These are phyloP conservation scores for Hirundichthys speculiger DNA, from an alignment of 2,113 vertebrate genomes.

Conservation along the genomic window DNA sequence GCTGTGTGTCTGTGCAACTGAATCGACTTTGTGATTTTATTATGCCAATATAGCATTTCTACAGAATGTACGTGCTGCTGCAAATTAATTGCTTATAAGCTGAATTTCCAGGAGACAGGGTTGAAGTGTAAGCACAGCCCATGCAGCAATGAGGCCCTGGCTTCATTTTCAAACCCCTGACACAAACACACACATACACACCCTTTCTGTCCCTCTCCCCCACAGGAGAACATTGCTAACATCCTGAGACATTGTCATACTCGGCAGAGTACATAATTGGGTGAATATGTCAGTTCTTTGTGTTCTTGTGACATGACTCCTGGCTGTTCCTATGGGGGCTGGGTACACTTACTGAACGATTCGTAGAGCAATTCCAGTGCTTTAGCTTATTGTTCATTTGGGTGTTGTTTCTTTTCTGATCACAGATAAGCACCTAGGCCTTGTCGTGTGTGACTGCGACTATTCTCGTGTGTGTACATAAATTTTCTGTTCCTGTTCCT, in stretches of 20 bases:
- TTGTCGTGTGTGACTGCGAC: constrained; percentile 1
- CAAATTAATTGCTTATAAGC: background rate
- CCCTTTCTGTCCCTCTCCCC: constrained; percentile 37
- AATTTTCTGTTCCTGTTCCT: constrained; percentile 46
- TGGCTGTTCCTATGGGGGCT: constrained; percentile 67
- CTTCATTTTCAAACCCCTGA: constrained; percentile 52
- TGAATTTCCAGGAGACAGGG: background rate
- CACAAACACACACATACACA: constrained; percentile 36
- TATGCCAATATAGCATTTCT: background rate
- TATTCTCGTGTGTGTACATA: background rate
- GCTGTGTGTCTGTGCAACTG: background rate
- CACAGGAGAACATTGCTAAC: constrained; percentile 72
- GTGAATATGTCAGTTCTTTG: constrained; percentile 79
- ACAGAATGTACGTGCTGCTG: background rate
- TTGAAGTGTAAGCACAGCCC: constrained; percentile 11
- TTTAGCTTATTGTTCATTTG: constrained; percentile 47
- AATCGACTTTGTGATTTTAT: background rate
- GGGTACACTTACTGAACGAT: constrained; percentile 53
- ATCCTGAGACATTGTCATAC: constrained; percentile 76
- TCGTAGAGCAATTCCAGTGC: constrained; percentile 44
- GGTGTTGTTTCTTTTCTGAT: constrained; percentile 21
- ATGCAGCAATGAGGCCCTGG: constrained; percentile 58
- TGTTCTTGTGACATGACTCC: constrained; percentile 77
- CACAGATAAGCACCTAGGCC: constrained; percentile 18
- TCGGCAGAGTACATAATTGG: constrained; percentile 80